phyloP scores from a whole-genome alignment of 2,113 vertebrate species.

The Beaufortia kweichowensis region DNA sequence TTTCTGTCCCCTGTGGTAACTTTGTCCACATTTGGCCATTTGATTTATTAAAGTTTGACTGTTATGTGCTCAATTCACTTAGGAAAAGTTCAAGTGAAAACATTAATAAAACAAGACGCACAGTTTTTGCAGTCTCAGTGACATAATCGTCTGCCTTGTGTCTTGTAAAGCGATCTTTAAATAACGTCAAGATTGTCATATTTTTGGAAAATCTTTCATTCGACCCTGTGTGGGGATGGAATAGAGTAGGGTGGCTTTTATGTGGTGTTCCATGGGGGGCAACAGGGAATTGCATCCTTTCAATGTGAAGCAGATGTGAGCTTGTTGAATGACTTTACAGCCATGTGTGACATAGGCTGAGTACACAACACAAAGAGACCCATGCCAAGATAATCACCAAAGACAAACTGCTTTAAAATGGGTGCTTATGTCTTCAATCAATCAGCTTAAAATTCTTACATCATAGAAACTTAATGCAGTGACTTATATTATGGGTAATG shows the following conservation, averaged over 20 bases:
- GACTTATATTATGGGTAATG: not conserved
- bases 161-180: constrained; percentile 6
- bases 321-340: constrained; percentile 57
- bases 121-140: not conserved
- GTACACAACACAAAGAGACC: constrained; percentile 42
- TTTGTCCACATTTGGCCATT: not conserved
- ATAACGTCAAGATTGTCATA: constrained; percentile 21
- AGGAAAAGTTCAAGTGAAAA: constrained; percentile 1
- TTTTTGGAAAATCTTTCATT: constrained; percentile 11
- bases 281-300: constrained; percentile 61
- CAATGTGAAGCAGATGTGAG: constrained; percentile 72
- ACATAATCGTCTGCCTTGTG: constrained; percentile 4
- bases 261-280: constrained; percentile 60
- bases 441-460: not conserved
- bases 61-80: not conserved
- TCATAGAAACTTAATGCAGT: not conserved
- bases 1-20: not conserved
- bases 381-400: constrained; percentile 40
- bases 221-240: constrained; percentile 1
- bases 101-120: constrained; percentile 22
- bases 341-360: constrained; percentile 50
- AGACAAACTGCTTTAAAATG: constrained; percentile 38
- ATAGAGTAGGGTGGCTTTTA: constrained; percentile 51
- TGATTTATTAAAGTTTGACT: constrained; percentile 11
- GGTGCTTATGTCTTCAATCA: constrained; percentile 1